phyloP scores from a whole-genome alignment of 1,140 invertebrate genomes.

The Meloidogyne exigua region DNA sequence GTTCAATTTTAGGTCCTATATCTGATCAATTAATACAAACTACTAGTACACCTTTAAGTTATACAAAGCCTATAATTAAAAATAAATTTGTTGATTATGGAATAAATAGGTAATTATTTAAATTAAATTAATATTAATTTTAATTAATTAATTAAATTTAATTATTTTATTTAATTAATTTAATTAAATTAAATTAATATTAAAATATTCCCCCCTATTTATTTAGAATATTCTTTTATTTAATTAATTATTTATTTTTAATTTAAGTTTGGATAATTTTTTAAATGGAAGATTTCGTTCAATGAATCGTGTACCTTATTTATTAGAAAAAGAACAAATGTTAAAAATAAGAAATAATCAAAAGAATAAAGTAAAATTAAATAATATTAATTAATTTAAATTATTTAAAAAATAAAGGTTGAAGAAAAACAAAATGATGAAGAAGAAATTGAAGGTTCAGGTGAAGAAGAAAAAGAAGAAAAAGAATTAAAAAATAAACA shows the following conservation, averaged over 20 bases:
- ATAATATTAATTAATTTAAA: not conserved
- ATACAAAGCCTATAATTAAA: slow-evolving; percentile 29
- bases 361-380: not conserved
- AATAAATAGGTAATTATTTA: not conserved
- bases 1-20: slow-evolving; percentile 5
- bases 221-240: no score
- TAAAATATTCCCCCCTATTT: no score
- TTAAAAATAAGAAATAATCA: slow-evolving; percentile 1
- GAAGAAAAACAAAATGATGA: slow-evolving; percentile 3
- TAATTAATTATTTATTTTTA: not conserved
- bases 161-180: no score
- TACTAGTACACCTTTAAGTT: slow-evolving; percentile 8
- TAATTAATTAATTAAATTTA: no score
- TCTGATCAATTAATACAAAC: slow-evolving; percentile 17
- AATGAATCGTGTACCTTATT: slow-evolving; percentile 26
- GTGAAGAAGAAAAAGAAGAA: slow-evolving; percentile 12
- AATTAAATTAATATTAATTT: not conserved
- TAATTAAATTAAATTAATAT: no score
- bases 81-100: slow-evolving; percentile 32
- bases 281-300: slow-evolving; percentile 21
- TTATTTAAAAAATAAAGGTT: slow-evolving; percentile 4
- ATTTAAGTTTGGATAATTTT: slow-evolving; percentile 29
- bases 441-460: slow-evolving; percentile 6
- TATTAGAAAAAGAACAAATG: slow-evolving; percentile 24
- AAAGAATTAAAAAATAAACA: not conserved